Evolutionary conservation across 2,888 invertebrate species (phyloP).

Genomic region (Suillia variegata): DNA sequence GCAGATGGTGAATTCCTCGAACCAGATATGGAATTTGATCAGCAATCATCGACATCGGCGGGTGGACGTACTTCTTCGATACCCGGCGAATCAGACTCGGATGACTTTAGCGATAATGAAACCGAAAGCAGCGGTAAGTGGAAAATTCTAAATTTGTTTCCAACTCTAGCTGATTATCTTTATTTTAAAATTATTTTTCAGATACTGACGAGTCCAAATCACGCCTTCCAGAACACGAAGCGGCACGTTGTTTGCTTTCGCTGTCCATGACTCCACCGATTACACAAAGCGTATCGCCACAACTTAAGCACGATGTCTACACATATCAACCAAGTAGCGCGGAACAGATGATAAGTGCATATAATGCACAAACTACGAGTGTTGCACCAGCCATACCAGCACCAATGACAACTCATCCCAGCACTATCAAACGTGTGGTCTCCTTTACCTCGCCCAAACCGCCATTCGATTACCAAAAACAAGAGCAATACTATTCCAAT

Average conservation of each 20-base stretch:
- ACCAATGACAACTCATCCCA: not conserved
- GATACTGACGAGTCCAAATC: conserved; percentile 73
- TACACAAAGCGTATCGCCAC: conserved; percentile 56
- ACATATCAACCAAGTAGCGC: conserved; percentile 32
- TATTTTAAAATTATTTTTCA: no score
- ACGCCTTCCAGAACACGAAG: conserved; percentile 81
- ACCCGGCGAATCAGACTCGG: conserved; percentile 70
- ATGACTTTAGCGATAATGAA: conserved; percentile 71
- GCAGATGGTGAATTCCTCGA: conserved; percentile 70
- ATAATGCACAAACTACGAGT: not conserved
- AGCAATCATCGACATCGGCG: conserved; percentile 56
- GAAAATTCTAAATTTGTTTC: not conserved
- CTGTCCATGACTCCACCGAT: conserved; percentile 67
- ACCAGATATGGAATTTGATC: conserved; percentile 62
- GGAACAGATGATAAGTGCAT: not conserved
- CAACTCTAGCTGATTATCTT: not conserved
- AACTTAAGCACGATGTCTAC: conserved; percentile 31
- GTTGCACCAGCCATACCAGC: not conserved
- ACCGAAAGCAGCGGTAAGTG: conserved; percentile 72
- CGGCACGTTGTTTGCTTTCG: conserved; percentile 80
- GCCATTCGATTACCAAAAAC: conserved; percentile 60
- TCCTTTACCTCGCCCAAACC: conserved; percentile 59
- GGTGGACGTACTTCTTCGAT: conserved; percentile 58
- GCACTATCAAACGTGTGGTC: conserved; percentile 45
- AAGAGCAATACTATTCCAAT: conserved; percentile 61